Evolutionary conservation across 2,797 vertebrate species (phyloP).

Genomic region (Halcyon chelicuti): DNA sequence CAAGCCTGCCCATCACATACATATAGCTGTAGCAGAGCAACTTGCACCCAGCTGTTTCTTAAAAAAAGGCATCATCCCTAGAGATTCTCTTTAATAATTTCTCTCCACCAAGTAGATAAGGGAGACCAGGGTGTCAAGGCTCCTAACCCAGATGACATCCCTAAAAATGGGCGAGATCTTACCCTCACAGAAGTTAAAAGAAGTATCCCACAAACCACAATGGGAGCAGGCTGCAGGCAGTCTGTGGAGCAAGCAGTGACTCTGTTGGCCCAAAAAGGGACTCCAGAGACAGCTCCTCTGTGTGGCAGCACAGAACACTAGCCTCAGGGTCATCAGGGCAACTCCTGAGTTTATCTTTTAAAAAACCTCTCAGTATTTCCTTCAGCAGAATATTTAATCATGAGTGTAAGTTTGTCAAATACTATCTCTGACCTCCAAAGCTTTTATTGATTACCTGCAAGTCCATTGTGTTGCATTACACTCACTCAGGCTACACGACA

Average conservation of each 20-base stretch:
- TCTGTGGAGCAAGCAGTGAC: not conserved
- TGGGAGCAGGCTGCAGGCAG: not conserved
- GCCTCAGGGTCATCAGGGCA: constrained; percentile 25
- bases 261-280: not conserved
- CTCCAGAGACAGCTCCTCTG: not conserved
- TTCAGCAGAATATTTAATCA: constrained; percentile 71
- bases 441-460: constrained; percentile 69
- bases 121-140: not conserved
- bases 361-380: constrained; percentile 36
- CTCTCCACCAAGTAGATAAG: not conserved
- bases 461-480: constrained; percentile 69
- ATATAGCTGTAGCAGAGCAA: not conserved
- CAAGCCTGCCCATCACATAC: not conserved
- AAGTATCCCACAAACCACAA: not conserved
- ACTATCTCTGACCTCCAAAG: constrained; percentile 71
- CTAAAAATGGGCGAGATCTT: not conserved
- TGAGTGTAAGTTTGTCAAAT: constrained; percentile 64
- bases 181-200: not conserved
- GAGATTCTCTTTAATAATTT: not conserved
- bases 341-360: constrained; percentile 20
- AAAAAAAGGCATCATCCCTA: not conserved
- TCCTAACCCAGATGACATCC: not conserved
- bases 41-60: not conserved
- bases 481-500: constrained; percentile 44
- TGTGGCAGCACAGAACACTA: not conserved